These are phyloP conservation scores for Bubalus kerabau DNA, from an alignment of 2,113 vertebrate species.

Conservation along the genomic window DNA sequence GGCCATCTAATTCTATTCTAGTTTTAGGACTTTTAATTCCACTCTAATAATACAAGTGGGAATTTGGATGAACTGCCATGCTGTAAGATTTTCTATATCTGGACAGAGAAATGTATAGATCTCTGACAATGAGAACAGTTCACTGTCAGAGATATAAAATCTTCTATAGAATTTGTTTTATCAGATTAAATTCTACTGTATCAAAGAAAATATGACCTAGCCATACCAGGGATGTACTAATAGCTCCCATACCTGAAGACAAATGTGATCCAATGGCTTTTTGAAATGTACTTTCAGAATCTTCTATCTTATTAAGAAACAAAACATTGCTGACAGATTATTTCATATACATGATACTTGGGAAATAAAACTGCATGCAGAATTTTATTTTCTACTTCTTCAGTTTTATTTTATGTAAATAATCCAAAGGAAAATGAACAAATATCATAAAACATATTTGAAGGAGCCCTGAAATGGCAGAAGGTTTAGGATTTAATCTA, in stretches of 20 bases:
- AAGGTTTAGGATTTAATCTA: background rate
- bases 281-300: background rate
- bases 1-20: constrained; percentile 24
- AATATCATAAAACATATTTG: background rate
- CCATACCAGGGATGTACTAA: background rate
- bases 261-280: background rate
- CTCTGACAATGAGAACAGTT: background rate
- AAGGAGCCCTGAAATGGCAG: background rate
- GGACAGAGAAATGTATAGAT: background rate
- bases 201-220: background rate
- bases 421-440: constrained; percentile 6
- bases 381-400: background rate
- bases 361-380: background rate
- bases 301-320: background rate
- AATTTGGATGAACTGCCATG: background rate
- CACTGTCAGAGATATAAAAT: background rate
- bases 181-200: background rate
- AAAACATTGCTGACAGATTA: background rate
- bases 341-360: background rate
- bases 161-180: background rate
- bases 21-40: constrained; percentile 22
- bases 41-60: background rate
- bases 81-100: background rate
- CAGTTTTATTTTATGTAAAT: background rate
- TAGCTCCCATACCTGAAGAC: background rate